Conservation (phyloP, 1,140 invertebrate genomes). For the Ganaspis sp. region DNA sequence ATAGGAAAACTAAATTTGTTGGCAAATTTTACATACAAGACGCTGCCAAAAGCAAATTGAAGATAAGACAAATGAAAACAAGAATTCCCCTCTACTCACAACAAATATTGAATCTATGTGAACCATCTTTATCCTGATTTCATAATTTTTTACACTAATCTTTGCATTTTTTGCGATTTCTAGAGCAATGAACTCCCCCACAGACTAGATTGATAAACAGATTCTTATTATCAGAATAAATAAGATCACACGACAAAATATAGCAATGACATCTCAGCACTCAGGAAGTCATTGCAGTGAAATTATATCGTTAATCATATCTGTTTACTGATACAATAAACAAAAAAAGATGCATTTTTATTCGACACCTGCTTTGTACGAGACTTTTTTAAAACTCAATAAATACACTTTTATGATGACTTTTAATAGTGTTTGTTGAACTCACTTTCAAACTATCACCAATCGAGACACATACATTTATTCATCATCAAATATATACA, state of each 20-base stretch:
- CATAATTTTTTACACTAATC: not conserved
- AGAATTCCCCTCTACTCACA: not conserved
- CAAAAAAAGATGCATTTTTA: not conserved
- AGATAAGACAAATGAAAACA: not conserved
- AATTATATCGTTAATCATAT: not conserved
- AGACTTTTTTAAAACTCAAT: not conserved
- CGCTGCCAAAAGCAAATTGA: no score
- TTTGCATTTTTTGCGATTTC: not conserved
- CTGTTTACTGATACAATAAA: not conserved
- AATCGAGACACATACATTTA: slow-evolving; percentile 35
- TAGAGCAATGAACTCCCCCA: not conserved
- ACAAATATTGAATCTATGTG: not conserved
- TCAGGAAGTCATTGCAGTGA: slow-evolving; percentile 1
- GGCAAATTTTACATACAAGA: no score
- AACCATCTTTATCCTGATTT: not conserved
- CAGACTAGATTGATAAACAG: not conserved
- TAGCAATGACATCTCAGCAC: not conserved
- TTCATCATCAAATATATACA: not conserved
- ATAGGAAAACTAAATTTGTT: no score
- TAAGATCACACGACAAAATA: not conserved
- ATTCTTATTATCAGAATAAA: not conserved
- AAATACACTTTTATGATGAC: no score
- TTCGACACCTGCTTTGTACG: not conserved
- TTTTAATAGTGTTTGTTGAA: slow-evolving; percentile 47
- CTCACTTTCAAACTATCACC: slow-evolving; percentile 38